Evolutionary conservation across 2,797 vertebrate species (phyloP).

Genomic region (Adrianichthys oophorus): DNA sequence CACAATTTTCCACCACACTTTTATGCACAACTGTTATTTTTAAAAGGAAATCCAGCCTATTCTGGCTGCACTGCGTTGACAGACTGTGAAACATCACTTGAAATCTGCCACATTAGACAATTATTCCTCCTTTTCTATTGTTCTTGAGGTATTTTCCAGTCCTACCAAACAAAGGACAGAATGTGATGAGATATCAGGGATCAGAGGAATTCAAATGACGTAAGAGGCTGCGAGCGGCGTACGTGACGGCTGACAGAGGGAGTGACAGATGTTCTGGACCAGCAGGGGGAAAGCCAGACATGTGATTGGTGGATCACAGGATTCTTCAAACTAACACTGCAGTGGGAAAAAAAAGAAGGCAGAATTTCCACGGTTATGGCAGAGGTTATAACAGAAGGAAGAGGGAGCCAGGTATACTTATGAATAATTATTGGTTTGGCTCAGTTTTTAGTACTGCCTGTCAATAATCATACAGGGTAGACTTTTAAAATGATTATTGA

Average conservation of each 20-base stretch:
- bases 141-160: slow-evolving; percentile 47
- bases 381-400: slow-evolving; percentile 51
- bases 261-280: slow-evolving; percentile 65
- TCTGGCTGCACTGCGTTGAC: neutral
- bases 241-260: slow-evolving; percentile 47
- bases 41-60: no score
- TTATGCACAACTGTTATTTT: no score
- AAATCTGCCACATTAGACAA: no score
- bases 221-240: slow-evolving; percentile 3
- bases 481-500: neutral
- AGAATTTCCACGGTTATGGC: slow-evolving; percentile 64
- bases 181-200: slow-evolving; percentile 17
- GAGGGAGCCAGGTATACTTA: slow-evolving; percentile 47
- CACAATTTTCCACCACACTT: no score
- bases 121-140: slow-evolving; percentile 25
- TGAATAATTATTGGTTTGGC: slow-evolving; percentile 55
- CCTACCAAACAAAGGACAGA: slow-evolving; percentile 35
- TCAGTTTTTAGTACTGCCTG: slow-evolving; percentile 17
- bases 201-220: slow-evolving; percentile 8
- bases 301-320: slow-evolving; percentile 61
- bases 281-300: slow-evolving; percentile 47
- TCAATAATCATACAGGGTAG: slow-evolving; percentile 13
- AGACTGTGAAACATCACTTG: slow-evolving; percentile 12
- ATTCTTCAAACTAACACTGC: slow-evolving; percentile 37
- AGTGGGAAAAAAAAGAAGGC: slow-evolving; percentile 36